A percentile compares a stretch with the other conserved stretches of the same genome.
Evolutionary conservation across 1,140 invertebrate species (phyloP).

Genomic region (Aphaenogaster ashmeadi): DNA sequence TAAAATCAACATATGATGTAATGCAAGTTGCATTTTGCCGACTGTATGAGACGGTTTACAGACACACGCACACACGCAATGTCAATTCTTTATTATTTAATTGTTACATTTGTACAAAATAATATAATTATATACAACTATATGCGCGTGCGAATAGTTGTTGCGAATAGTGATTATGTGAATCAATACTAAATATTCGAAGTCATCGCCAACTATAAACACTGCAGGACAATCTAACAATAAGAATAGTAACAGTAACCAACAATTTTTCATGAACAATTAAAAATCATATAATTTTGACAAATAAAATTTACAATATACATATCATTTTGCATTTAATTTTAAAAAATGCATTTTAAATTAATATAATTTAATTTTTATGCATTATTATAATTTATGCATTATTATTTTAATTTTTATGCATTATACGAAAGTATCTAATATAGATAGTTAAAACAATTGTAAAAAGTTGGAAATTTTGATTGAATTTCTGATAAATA

Average conservation of each 20-base stretch:
- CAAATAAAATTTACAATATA: not conserved
- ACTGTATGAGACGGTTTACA: conserved; percentile 46
- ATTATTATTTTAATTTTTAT: not conserved
- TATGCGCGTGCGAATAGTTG: not conserved
- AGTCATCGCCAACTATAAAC: conserved; percentile 25
- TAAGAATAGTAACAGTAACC: not conserved
- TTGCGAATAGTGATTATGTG: not conserved
- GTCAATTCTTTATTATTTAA: conserved; percentile 23
- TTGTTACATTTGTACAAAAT: not conserved
- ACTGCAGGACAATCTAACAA: conserved; percentile 36
- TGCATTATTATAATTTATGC: not conserved
- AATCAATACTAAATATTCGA: conserved; percentile 2
- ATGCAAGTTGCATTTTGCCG: conserved; percentile 49
- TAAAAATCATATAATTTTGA: not conserved
- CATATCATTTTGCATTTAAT: conserved; percentile 6
- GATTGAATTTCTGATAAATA: not conserved
- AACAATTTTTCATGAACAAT: not conserved
- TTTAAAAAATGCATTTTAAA: not conserved
- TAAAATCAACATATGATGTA: conserved; percentile 10
- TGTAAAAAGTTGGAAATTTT: not conserved
- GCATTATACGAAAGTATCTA: not conserved
- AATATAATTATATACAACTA: conserved; percentile 17
- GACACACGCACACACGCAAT: conserved; percentile 32
- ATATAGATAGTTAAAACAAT: conserved; percentile 5
- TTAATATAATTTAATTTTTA: not conserved